Conservation (phyloP, 2,888 invertebrate species). For the Thecophora atra region DNA sequence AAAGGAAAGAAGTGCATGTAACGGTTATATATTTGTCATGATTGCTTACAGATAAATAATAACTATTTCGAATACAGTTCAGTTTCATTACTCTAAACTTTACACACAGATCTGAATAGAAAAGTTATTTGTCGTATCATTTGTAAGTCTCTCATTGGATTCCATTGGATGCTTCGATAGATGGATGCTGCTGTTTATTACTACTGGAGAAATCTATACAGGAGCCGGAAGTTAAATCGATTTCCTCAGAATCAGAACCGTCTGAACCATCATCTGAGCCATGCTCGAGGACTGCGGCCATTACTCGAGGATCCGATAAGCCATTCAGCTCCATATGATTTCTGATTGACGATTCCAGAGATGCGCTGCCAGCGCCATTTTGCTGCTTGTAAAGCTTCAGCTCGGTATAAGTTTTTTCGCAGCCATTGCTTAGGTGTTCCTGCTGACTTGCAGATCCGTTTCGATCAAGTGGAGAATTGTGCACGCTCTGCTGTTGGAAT, state of each 20-base stretch:
- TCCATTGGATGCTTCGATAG: conserved; percentile 42
- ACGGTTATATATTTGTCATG: not conserved
- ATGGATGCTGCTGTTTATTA: conserved; percentile 60
- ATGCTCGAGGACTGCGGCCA: conserved; percentile 50
- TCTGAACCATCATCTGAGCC: conserved; percentile 61
- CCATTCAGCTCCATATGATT: conserved; percentile 51
- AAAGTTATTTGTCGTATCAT: no score
- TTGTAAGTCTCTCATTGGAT: conserved; percentile 40
- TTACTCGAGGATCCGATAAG: conserved; percentile 45
- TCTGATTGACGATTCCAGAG: conserved; percentile 39
- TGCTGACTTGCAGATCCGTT: conserved; percentile 38
- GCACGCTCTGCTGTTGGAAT: conserved; percentile 55
- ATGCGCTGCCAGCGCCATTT: conserved; percentile 46
- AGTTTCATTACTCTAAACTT: no score
- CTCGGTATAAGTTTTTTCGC: conserved; percentile 64
- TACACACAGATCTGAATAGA: no score
- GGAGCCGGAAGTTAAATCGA: conserved; percentile 65
- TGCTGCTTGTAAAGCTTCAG: conserved; percentile 63
- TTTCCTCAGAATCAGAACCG: conserved; percentile 66
- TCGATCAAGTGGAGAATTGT: conserved; percentile 18
- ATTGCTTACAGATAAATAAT: not conserved
- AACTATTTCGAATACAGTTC: not conserved
- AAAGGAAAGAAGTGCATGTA: not conserved
- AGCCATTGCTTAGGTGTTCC: conserved; percentile 42
- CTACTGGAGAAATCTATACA: conserved; percentile 66